Conservation (phyloP, 2,797 vertebrate genomes). For the Cynodonichthys magdalenae region DNA sequence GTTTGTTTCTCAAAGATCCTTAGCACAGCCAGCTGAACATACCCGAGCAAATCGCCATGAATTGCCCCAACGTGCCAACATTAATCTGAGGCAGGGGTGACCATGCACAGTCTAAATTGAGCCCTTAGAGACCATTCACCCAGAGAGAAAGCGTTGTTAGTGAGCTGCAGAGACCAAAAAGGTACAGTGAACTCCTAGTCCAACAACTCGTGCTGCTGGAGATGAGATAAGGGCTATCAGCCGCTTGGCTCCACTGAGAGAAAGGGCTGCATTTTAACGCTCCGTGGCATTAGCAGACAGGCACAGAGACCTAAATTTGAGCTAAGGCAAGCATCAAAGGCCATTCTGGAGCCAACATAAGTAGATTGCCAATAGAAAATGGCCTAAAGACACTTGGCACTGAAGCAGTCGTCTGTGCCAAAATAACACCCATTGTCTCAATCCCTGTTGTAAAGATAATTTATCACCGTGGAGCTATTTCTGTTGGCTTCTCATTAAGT, state of each 20-base stretch:
- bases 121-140: conserved; percentile 83
- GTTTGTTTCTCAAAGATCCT: conserved; percentile 78
- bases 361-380: conserved; percentile 61
- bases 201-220: conserved; percentile 65
- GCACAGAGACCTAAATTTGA: conserved; percentile 50
- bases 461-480: conserved; percentile 53
- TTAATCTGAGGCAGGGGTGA: conserved; percentile 77
- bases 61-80: conserved; percentile 69
- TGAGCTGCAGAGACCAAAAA: conserved; percentile 62
- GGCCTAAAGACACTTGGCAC: conserved; percentile 52
- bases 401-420: conserved; percentile 50
- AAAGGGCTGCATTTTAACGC: conserved; percentile 67
- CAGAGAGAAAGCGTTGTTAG: conserved; percentile 76
- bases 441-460: conserved; percentile 41
- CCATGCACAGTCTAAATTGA: conserved; percentile 82
- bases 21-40: conserved; percentile 78
- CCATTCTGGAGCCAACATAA: conserved; percentile 50
- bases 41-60: conserved; percentile 79
- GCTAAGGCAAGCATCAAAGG: conserved; percentile 58
- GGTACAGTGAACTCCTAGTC: conserved; percentile 58
- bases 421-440: conserved; percentile 46
- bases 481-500: conserved; percentile 33
- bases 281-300: conserved; percentile 36
- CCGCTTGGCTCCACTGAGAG: conserved; percentile 69
- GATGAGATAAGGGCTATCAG: conserved; percentile 80